Percentiles rank a stretch among this genome's conserved stretches.
These are phyloP conservation scores for Solenodon paradoxus DNA, from an alignment of 2,113 vertebrate species.

Conservation along the genomic window DNA sequence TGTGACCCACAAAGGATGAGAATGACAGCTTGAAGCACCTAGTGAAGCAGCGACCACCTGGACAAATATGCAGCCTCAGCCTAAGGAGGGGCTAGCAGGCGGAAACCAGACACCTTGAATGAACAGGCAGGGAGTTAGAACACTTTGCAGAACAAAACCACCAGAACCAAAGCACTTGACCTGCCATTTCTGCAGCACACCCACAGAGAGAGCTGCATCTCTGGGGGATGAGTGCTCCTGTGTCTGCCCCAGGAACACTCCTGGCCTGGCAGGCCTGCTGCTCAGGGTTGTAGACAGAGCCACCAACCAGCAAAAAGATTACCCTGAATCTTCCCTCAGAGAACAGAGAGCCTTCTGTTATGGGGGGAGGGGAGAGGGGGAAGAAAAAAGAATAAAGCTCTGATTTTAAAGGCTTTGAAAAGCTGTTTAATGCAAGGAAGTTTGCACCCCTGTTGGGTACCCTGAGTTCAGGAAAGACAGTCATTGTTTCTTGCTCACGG, in stretches of 20 bases:
- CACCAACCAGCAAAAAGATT: background rate
- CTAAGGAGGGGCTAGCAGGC: background rate
- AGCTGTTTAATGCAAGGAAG: background rate
- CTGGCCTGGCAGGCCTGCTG: background rate
- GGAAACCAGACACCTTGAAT: background rate
- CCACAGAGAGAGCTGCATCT: background rate
- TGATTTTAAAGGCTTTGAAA: conserved; percentile 56
- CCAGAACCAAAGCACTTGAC: background rate
- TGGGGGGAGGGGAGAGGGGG: background rate
- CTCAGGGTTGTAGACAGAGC: background rate
- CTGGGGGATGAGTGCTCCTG: background rate
- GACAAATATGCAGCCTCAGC: background rate
- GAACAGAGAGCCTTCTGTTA: conserved; percentile 36
- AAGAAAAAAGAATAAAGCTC: conserved; percentile 14
- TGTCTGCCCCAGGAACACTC: background rate
- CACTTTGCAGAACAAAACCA: background rate
- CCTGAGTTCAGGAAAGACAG: background rate
- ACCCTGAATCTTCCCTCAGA: background rate
- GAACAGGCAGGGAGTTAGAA: background rate
- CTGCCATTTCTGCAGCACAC: background rate
- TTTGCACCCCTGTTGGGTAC: background rate
- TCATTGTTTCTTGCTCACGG: background rate
- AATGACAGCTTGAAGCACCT: background rate
- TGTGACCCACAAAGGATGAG: background rate
- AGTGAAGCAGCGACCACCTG: background rate